Evolutionary conservation across 2,113 vertebrate genomes (phyloP).

Genomic region (Podilymbus podiceps): DNA sequence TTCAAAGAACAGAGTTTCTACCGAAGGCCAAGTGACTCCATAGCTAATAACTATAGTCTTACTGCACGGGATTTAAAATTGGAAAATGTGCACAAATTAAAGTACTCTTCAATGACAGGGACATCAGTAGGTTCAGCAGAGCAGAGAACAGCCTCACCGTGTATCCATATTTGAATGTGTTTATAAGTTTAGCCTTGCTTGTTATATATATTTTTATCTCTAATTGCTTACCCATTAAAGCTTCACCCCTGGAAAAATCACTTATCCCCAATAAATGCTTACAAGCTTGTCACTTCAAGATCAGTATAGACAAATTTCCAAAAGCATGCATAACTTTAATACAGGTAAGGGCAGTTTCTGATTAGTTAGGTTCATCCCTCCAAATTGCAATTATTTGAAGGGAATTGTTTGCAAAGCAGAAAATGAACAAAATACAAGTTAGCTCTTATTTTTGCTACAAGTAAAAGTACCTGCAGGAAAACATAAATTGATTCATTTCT

Average conservation of each 20-base stretch:
- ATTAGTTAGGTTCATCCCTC: neutral
- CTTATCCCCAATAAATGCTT: neutral
- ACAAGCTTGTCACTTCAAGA: neutral
- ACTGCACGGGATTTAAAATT: slow-evolving; percentile 77
- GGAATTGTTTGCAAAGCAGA: neutral
- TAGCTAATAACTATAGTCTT: slow-evolving; percentile 86
- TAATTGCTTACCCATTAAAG: neutral
- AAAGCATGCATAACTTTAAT: neutral
- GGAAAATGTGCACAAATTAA: slow-evolving; percentile 59
- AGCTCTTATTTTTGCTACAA: neutral
- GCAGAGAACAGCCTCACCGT: neutral
- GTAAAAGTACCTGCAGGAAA: neutral
- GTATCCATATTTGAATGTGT: slow-evolving; percentile 69
- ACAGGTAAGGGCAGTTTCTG: neutral
- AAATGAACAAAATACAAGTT: neutral
- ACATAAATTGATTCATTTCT: neutral
- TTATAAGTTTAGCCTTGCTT: neutral
- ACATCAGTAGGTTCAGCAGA: neutral
- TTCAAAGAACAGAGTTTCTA: slow-evolving; percentile 81
- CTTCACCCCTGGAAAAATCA: neutral
- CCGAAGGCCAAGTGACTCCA: slow-evolving; percentile 82
- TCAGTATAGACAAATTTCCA: neutral
- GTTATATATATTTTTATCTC: neutral
- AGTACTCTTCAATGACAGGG: neutral
- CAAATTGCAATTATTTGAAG: neutral